Percentiles rank a stretch among this genome's conserved stretches.
Conservation (phyloP, 2,113 vertebrate species). For the Paracanthobrama guichenoti region DNA sequence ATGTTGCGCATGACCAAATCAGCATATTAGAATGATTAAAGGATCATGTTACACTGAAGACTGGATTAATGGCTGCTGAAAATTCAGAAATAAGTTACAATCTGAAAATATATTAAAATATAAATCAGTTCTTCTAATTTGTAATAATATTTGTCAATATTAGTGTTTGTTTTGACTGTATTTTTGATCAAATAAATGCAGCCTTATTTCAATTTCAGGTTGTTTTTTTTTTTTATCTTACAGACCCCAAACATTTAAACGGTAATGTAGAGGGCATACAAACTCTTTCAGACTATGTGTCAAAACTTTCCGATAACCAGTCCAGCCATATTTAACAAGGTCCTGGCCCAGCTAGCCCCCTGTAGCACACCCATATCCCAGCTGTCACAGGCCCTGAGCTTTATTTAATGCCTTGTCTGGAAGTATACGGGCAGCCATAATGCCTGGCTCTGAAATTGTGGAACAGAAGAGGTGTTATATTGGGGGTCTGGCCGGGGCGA, state of each 20-base stretch:
- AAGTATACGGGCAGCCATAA: conserved; percentile 47
- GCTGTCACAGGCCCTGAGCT: conserved; percentile 35
- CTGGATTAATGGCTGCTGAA: not conserved
- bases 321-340: conserved; percentile 6
- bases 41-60: not conserved
- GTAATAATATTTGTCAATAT: too few species aligned
- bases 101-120: too few species aligned
- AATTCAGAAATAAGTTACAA: not conserved
- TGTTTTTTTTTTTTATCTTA: too few species aligned
- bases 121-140: too few species aligned
- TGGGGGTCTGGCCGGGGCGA: conserved; percentile 34
- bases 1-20: not conserved
- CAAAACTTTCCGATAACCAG: conserved; percentile 2
- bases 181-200: not conserved
- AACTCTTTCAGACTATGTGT: not conserved
- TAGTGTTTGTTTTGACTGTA: too few species aligned
- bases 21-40: not conserved
- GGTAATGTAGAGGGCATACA: not conserved
- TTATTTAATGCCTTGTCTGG: conserved; percentile 55
- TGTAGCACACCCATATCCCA: conserved; percentile 31
- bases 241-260: not conserved
- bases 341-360: not conserved
- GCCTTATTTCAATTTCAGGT: not conserved
- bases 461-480: conserved; percentile 58
- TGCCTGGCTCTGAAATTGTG: conserved; percentile 42